Base-by-base conservation (phyloP, 2,888 invertebrate genomes). In the Mycalesis mineus region DNA sequence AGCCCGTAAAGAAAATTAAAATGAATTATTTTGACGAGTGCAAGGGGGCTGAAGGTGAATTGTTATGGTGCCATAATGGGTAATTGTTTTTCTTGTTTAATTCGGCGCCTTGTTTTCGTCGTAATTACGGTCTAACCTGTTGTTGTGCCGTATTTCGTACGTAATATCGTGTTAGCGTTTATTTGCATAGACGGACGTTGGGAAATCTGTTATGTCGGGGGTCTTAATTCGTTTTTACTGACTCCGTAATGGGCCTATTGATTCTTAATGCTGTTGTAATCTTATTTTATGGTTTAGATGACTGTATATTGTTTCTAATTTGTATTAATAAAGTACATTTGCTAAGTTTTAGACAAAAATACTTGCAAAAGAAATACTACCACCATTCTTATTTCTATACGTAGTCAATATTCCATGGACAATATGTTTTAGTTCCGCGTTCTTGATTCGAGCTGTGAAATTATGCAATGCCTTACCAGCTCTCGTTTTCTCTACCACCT, bases 21-120 rank as follows among this genome's bases (percentile, higher is more conserved):
- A 89, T 89, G 89, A 89, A 88, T 89, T 89, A 89, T 89, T 89
- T 88, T 89, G 89, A 88, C 89, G 89, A 88, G 87, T 80, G 76
- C 76, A 73, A 73, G 77, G 80, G 78, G 78, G 72, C 71, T 72
- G 65, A 67, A 78, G 82, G 78, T 77, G 82, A 77, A 84, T 78
- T 80, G 84, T 85, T 85, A 87, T 81, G 65, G 71, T 60, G 70
- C 77, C 63, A 71, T 82, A 74, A 79, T 69, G 63, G 68, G 81
- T 84, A 87, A 88, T 88, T 87, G 83, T 86, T 81, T 78, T 73
- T 73, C 73, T 71, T 63, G 73, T 71, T 74, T 72, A 74, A 74
- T 73, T 74, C 70, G 60, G 57, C 54, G 68, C 71, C 51, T 74
- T 74, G 74, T 77, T 74, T 67, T 65, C 62, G 63, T 60, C 54